Conservation (phyloP, 2,113 vertebrate genomes). For the Elgaria multicarinata region DNA sequence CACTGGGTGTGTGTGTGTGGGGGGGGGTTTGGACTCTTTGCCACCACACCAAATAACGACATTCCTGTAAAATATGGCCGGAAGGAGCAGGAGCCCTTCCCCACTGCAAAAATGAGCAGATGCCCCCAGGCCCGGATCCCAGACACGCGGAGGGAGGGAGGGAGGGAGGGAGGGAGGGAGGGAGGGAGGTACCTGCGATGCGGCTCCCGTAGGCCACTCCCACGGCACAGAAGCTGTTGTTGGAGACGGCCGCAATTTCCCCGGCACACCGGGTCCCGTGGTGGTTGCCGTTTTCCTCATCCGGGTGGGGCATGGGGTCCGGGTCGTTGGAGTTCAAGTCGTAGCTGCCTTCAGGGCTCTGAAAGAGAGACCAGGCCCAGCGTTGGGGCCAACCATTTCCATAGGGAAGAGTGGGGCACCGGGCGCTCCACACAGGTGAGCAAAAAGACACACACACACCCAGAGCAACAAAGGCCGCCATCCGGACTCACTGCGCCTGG, state of each 20-base stretch:
- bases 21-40: too few relatives aligned
- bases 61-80: too few relatives aligned
- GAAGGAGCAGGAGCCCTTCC: too few relatives aligned
- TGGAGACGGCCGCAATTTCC: slow-evolving; percentile 93
- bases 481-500: background rate
- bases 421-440: too few relatives aligned
- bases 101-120: too few relatives aligned
- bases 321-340: slow-evolving; percentile 97
- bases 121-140: too few relatives aligned
- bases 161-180: too few relatives aligned
- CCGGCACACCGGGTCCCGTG: slow-evolving; percentile 96
- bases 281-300: slow-evolving; percentile 89
- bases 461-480: background rate
- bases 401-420: background rate
- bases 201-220: slow-evolving; percentile 93
- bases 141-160: background rate
- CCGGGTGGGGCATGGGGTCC: slow-evolving; percentile 95
- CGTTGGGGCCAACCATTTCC: fast-evolving
- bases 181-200: slow-evolving; percentile 88
- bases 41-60: too few relatives aligned
- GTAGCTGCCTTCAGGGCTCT: slow-evolving; percentile 97
- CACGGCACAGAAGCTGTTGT: slow-evolving; percentile 96
- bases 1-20: too few relatives aligned
- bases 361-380: background rate
- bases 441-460: too few relatives aligned